phyloP scores from a whole-genome alignment of 2,797 vertebrate genomes.

The Buphagus erythrorhynchus region DNA sequence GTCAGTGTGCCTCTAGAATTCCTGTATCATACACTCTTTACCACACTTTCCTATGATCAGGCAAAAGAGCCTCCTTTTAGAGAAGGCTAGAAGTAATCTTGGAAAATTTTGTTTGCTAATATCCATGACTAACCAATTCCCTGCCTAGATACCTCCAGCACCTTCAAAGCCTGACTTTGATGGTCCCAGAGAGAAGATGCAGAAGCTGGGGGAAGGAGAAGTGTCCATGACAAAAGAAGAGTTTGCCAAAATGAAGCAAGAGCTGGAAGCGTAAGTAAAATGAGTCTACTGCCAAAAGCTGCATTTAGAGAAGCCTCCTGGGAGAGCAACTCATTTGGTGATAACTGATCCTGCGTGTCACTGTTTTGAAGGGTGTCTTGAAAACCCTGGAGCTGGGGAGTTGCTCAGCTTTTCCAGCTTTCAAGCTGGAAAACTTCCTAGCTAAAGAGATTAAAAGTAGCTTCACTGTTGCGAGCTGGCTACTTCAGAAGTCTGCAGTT shows the following conservation, averaged over 20 bases:
- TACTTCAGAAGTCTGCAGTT: not conserved
- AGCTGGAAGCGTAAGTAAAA: constrained; percentile 92
- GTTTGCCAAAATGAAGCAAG: constrained; percentile 98
- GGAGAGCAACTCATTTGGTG: not conserved
- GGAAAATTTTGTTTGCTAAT: not conserved
- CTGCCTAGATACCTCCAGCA: constrained; percentile 89
- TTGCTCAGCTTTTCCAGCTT: not conserved
- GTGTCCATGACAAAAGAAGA: constrained; percentile 98
- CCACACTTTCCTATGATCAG: not conserved
- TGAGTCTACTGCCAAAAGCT: not conserved
- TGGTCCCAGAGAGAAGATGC: constrained; percentile 96
- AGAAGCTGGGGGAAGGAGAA: constrained; percentile 96
- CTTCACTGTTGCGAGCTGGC: not conserved
- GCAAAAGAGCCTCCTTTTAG: not conserved
- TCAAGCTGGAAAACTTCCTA: not conserved
- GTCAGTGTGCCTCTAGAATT: not conserved
- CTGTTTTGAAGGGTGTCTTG: not conserved
- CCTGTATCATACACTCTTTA: not conserved
- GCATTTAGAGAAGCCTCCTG: not conserved
- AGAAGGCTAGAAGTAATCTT: not conserved
- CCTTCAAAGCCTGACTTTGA: constrained; percentile 97
- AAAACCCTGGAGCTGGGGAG: not conserved
- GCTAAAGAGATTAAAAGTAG: not conserved
- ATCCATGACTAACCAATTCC: not conserved
- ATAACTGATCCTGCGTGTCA: not conserved